A percentile compares a stretch with the other conserved stretches of the same genome.
phyloP scores from a whole-genome alignment of 2,888 invertebrate genomes.

The Elysia crispata region DNA sequence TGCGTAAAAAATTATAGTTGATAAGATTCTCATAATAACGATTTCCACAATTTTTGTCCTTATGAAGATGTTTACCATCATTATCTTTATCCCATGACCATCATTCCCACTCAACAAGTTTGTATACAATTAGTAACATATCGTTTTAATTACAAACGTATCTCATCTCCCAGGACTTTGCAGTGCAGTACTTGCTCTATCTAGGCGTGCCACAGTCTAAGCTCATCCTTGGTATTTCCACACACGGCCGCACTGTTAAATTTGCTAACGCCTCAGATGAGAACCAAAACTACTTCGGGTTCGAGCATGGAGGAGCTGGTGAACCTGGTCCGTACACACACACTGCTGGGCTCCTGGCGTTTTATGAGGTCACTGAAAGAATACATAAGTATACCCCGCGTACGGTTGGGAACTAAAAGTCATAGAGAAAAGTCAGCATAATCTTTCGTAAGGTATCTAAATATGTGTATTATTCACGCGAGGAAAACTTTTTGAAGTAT shows the following conservation, averaged over 20 bases:
- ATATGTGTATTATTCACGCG: too few species aligned
- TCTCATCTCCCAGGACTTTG: conserved; percentile 22
- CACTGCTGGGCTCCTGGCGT: conserved; percentile 17
- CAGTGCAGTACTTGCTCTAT: conserved; percentile 27
- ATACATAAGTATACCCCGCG: too few species aligned
- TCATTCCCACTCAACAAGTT: too few species aligned
- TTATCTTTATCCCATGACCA: too few species aligned
- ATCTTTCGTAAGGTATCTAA: too few species aligned
- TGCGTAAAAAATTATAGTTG: too few species aligned
- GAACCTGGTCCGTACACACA: conserved; percentile 29
- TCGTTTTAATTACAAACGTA: not conserved
- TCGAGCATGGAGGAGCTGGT: conserved; percentile 11
- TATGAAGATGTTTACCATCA: too few species aligned
- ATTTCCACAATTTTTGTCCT: too few species aligned
- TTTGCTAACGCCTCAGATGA: conserved; percentile 14
- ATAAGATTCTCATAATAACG: too few species aligned
- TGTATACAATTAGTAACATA: not conserved
- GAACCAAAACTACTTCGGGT: conserved; percentile 28
- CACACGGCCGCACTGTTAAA: conserved; percentile 21
- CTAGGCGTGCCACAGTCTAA: conserved; percentile 10
- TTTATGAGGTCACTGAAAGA: conserved; percentile 28
- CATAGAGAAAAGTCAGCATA: too few species aligned
- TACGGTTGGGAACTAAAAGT: too few species aligned
- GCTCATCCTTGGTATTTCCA: conserved; percentile 29
- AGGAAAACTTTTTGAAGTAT: too few species aligned